phyloP scores from a whole-genome alignment of 2,888 invertebrate genomes.

The Cantharis lateralis region DNA sequence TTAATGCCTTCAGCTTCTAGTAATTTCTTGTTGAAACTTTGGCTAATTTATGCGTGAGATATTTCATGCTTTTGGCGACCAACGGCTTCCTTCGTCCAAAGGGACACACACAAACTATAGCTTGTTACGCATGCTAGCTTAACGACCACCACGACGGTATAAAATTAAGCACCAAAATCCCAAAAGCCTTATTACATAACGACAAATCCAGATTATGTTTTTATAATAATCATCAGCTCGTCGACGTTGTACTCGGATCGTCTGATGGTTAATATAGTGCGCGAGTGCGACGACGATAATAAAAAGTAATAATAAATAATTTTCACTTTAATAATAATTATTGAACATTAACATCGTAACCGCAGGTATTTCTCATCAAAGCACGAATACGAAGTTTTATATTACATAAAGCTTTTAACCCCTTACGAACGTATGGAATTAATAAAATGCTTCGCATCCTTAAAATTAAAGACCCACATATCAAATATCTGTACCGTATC shows the following conservation, averaged over 20 bases:
- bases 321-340: constrained; percentile 7
- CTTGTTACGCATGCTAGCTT: constrained; percentile 24
- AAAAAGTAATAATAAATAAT: constrained; percentile 15
- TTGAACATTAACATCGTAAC: constrained; percentile 21
- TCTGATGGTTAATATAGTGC: neutral
- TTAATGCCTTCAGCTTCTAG: constrained; percentile 50
- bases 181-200: constrained; percentile 7
- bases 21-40: constrained; percentile 56
- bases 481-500: neutral
- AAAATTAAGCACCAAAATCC: constrained; percentile 25
- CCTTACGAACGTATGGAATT: constrained; percentile 21
- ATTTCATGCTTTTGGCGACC: constrained; percentile 51
- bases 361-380: constrained; percentile 30
- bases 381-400: constrained; percentile 17
- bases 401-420: constrained; percentile 22
- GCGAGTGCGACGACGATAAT: neutral
- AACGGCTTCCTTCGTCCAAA: constrained; percentile 42
- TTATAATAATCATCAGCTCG: neutral
- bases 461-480: constrained; percentile 4
- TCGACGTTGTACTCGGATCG: neutral
- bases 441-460: constrained; percentile 23
- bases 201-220: constrained; percentile 2
- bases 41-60: constrained; percentile 55
- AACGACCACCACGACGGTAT: constrained; percentile 24
- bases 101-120: constrained; percentile 32